A percentile compares a stretch with the other conserved stretches of the same genome.
Conservation (phyloP, 2,888 invertebrate genomes). For the Mactromeris polynyma region DNA sequence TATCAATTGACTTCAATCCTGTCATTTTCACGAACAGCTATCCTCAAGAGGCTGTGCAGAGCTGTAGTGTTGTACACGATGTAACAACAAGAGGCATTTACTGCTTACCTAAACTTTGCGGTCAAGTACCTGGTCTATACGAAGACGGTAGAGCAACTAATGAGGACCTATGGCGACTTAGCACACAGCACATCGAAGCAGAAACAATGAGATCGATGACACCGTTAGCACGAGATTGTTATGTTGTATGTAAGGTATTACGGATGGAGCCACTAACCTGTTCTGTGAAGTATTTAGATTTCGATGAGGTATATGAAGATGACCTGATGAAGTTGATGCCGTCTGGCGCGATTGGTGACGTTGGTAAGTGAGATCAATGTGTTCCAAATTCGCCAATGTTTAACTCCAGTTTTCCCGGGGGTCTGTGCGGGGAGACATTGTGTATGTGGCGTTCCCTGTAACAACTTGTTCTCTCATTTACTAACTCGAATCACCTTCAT, state of each 20-base stretch:
- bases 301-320: not conserved
- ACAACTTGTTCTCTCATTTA: no score
- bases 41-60: conserved; percentile 4
- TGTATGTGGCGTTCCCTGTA: no score
- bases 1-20: conserved; percentile 55
- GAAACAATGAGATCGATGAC: conserved; percentile 39
- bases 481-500: no score
- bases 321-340: not conserved
- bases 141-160: not conserved
- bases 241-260: conserved; percentile 52
- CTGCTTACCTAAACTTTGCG: conserved; percentile 53
- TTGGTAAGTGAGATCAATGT: conserved; percentile 1
- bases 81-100: conserved; percentile 45
- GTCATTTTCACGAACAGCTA: conserved; percentile 32
- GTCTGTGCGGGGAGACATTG: no score
- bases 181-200: conserved; percentile 57
- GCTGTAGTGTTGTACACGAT: conserved; percentile 25
- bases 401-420: no score
- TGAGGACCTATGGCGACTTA: conserved; percentile 50
- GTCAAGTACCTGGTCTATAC: not conserved
- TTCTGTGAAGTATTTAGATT: conserved; percentile 22
- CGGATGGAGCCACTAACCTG: conserved; percentile 59
- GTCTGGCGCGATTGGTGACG: not conserved
- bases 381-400: no score
- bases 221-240: conserved; percentile 36